A percentile compares a stretch with the other conserved stretches of the same genome.
These are phyloP conservation scores for Scaptomyza tumidula DNA, from an alignment of 2,888 invertebrate genomes.

Conservation along the genomic window DNA sequence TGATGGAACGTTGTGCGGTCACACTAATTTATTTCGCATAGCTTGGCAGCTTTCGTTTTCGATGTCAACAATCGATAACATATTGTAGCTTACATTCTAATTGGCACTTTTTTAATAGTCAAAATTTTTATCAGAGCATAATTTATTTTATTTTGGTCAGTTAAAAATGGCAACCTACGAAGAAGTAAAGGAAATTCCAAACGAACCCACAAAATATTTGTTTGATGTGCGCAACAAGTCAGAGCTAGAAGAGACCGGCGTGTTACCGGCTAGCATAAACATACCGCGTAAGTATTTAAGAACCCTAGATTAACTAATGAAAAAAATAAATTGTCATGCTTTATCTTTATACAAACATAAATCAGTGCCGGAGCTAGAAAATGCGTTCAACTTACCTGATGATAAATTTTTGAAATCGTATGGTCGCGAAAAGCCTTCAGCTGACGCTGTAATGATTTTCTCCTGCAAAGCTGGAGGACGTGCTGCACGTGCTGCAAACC, in stretches of 20 bases:
- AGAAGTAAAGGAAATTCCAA: slow-evolving; percentile 85
- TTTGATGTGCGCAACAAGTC: slow-evolving; percentile 91
- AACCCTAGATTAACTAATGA: slow-evolving; percentile 14
- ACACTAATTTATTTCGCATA: background rate
- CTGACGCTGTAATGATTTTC: slow-evolving; percentile 87
- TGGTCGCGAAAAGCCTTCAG: slow-evolving; percentile 86
- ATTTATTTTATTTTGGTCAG: background rate
- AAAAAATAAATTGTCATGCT: slow-evolving; percentile 1
- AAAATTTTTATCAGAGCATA: background rate
- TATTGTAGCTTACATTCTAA: background rate
- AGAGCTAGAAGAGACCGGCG: slow-evolving; percentile 89
- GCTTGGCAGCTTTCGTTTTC: slow-evolving; percentile 1
- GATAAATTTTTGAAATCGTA: slow-evolving; percentile 83
- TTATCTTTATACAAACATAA: slow-evolving; percentile 2
- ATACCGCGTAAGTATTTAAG: slow-evolving; percentile 88
- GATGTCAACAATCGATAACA: slow-evolving; percentile 17
- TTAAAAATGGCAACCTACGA: slow-evolving; percentile 83
- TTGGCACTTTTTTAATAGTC: slow-evolving; percentile 24
- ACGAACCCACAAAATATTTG: slow-evolving; percentile 86
- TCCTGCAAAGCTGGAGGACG: slow-evolving; percentile 90
- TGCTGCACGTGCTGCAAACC: slow-evolving; percentile 87
- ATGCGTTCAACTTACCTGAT: slow-evolving; percentile 75
- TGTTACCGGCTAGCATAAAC: slow-evolving; percentile 90
- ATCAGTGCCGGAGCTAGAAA: slow-evolving; percentile 78
- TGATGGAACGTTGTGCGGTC: background rate